Evolutionary conservation across 2,797 vertebrate genomes (phyloP).

Genomic region (Lepidocolaptes lacrymiger): DNA sequence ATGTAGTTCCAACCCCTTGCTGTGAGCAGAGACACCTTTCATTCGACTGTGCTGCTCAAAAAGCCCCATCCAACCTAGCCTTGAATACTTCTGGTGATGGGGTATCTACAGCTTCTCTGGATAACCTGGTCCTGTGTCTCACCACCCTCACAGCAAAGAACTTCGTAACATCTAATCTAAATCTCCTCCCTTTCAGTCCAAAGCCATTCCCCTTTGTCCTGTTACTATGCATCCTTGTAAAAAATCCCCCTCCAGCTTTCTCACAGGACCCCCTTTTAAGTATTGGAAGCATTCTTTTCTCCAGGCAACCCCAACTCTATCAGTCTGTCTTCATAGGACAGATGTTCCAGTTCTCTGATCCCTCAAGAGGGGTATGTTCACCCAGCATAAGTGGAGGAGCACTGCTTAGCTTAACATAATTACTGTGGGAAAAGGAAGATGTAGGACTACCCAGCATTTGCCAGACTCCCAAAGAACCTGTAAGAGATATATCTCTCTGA

Average conservation of each 20-base stretch:
- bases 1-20: neutral
- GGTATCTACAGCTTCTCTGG: neutral
- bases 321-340: neutral
- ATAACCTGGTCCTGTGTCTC: neutral
- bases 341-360: neutral
- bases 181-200: neutral
- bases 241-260: neutral
- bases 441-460: neutral
- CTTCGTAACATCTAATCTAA: neutral
- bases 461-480: neutral
- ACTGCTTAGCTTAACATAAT: neutral
- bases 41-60: neutral
- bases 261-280: neutral
- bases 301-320: neutral
- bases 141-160: neutral
- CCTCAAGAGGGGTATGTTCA: neutral
- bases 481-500: neutral
- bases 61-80: neutral
- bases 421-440: neutral
- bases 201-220: neutral
- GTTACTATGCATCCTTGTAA: neutral
- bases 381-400: neutral
- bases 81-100: neutral
- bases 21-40: neutral
- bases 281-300: neutral